These are phyloP conservation scores for pig (Sus scrofa) DNA, from an alignment of 2,113 vertebrate species.

Conservation along the genomic window DNA sequence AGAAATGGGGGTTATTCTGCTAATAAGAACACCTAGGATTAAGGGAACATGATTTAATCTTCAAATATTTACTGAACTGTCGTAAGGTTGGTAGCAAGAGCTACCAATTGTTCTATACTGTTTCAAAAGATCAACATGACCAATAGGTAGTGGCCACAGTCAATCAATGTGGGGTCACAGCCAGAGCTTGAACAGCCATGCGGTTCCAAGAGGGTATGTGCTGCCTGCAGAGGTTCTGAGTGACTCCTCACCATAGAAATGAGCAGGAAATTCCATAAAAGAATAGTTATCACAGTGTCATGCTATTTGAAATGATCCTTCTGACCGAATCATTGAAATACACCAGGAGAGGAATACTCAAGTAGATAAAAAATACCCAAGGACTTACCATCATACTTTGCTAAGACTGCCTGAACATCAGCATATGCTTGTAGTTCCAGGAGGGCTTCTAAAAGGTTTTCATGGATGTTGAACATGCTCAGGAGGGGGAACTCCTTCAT, in stretches of 20 bases:
- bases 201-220: background rate
- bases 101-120: background rate
- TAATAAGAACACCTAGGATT: background rate
- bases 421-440: slow-evolving; percentile 98
- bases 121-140: background rate
- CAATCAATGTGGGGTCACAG: background rate
- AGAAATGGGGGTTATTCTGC: background rate
- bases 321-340: background rate
- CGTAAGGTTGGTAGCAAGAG: background rate
- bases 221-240: background rate
- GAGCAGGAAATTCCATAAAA: background rate
- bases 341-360: slow-evolving; percentile 30
- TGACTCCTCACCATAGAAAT: background rate
- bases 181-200: background rate
- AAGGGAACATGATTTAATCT: background rate
- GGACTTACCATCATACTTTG: slow-evolving; percentile 98
- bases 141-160: background rate
- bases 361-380: slow-evolving; percentile 37
- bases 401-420: slow-evolving; percentile 98
- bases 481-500: slow-evolving; percentile 99
- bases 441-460: slow-evolving; percentile 98
- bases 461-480: slow-evolving; percentile 99
- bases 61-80: background rate
- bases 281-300: background rate
- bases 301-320: slow-evolving; percentile 6